Base-by-base conservation (phyloP, 23 tunicate species). In the Diplosoma virens region DNA sequence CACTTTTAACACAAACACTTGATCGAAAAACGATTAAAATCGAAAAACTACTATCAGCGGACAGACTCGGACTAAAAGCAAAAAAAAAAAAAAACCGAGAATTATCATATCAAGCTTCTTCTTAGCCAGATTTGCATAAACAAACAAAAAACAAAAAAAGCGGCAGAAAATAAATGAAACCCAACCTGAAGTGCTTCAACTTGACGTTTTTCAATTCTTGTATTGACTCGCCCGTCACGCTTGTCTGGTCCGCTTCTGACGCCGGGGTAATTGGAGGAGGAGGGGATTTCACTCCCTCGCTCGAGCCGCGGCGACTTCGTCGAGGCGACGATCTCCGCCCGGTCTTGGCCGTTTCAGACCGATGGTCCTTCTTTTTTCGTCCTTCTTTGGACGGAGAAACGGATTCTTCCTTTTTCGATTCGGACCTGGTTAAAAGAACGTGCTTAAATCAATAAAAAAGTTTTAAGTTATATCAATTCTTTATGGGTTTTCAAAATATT, bases 191-290 rank as follows among this genome's bases (percentile, higher is more conserved):
- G 78, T 89, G 88, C 56, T 46, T 82, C 35, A 89, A 84, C 53
- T 82, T 89, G 60, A 89, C 17, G 1, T 31, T 21, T 71, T 89
- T 89, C 27, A 64, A 77, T 14, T 89, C 96, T 1, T 78, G 66
- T 21, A 67, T 27, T 24, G 71, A 66, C 21, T 83, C 96, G 16
- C 85, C 93, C 47, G 83, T 18, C 7, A 82, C 64, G 56, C 96
- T 89, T 71, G 83, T 75, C 32, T 83, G 96, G 28, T 89, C 96
- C 9, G 77, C 81, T 58, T 89, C 96, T 23, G 96, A 89, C n/a
- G 82, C 96, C 2, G 96, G 96, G 47, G 96, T 89, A 5, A 61
- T 64, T 0, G 96, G 96, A 0, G 88, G 88, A 9, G 96, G 96
- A 18, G 96, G 84, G 17, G 81, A 54, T 66, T 74, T 86, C 16